phyloP scores from a whole-genome alignment of 2,113 vertebrate species.

The Antigone vipio region DNA sequence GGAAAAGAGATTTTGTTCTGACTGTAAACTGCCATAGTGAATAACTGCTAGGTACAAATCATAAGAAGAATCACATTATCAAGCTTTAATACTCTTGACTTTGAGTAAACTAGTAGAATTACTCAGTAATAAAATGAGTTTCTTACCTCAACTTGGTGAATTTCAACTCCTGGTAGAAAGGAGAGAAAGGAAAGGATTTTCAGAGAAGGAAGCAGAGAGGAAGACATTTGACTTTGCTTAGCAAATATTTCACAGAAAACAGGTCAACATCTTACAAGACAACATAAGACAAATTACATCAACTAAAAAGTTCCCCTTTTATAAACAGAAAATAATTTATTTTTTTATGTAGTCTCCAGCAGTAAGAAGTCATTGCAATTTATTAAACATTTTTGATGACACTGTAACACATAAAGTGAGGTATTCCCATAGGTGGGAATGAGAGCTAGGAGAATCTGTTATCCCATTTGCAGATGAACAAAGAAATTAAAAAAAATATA shows the following conservation, averaged over 20 bases:
- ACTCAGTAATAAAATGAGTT: neutral
- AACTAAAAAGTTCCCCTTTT: neutral
- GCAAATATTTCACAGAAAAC: neutral
- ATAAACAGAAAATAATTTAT: neutral
- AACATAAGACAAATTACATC: neutral
- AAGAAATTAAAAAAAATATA: neutral
- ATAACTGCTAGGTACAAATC: neutral
- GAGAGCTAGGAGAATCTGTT: neutral
- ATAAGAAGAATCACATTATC: neutral
- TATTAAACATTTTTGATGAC: neutral
- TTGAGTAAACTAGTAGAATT: neutral
- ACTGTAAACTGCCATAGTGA: neutral
- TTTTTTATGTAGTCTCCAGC: neutral
- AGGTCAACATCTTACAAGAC: neutral
- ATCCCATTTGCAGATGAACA: neutral
- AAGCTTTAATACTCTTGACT: neutral
- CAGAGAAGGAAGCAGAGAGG: neutral
- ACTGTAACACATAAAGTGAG: neutral
- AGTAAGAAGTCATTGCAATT: neutral
- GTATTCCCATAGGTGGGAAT: neutral
- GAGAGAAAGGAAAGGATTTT: neutral
- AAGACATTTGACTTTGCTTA: neutral
- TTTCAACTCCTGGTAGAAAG: slow-evolving; percentile 47
- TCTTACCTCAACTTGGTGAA: slow-evolving; percentile 67
- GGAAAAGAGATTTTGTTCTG: neutral